Percentiles rank a stretch among this genome's conserved stretches.
phyloP scores from a whole-genome alignment of 2,888 invertebrate species.

The Sepiola atlantica region DNA sequence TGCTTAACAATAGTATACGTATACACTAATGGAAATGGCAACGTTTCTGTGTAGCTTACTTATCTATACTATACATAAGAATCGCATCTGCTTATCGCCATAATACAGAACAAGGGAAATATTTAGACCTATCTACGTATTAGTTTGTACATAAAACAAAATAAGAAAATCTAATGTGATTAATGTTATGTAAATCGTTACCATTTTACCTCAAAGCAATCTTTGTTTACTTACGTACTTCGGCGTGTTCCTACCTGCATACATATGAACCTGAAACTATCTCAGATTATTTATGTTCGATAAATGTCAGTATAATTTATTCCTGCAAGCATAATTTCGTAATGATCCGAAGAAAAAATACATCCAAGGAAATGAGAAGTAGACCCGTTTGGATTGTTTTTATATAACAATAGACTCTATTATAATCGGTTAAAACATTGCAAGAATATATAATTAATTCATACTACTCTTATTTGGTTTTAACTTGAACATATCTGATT shows the following conservation, averaged over 20 bases:
- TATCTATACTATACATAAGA: no score
- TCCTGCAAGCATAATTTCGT: neutral
- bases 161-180: neutral
- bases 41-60: no score
- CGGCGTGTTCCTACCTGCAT: neutral
- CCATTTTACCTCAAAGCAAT: neutral
- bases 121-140: neutral
- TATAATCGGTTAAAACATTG: neutral
- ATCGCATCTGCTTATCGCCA: no score
- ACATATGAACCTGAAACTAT: neutral
- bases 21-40: no score
- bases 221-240: neutral
- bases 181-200: neutral
- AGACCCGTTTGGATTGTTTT: neutral
- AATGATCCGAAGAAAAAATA: neutral
- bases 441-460: neutral
- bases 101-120: neutral
- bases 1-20: no score
- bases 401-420: neutral
- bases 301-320: neutral
- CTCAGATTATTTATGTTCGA: neutral
- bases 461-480: no score
- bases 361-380: neutral
- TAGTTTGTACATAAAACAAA: neutral
- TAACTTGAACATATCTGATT: no score